These are phyloP conservation scores for Cuculus canorus DNA, from an alignment of 2,797 vertebrate species.

Conservation along the genomic window DNA sequence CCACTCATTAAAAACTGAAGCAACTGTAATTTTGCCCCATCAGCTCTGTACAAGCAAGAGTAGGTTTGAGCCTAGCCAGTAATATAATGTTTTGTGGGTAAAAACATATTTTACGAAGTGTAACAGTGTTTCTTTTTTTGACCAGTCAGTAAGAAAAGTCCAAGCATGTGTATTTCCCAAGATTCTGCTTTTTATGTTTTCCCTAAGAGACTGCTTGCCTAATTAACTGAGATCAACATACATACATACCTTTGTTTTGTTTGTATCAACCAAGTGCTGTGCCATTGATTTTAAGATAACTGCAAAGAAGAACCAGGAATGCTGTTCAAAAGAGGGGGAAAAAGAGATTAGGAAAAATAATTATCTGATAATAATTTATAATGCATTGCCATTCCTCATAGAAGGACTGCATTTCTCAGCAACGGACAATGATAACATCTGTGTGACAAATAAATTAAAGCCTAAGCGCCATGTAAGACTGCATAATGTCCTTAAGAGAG, in stretches of 20 bases:
- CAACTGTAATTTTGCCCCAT: not conserved
- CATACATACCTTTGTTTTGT: conserved; percentile 85
- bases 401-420: not conserved
- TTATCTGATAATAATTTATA: not conserved
- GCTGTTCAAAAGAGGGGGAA: conserved; percentile 78
- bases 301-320: conserved; percentile 98
- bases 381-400: not conserved
- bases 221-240: not conserved
- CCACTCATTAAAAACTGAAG: not conserved
- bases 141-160: not conserved
- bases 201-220: not conserved
- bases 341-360: not conserved
- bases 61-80: not conserved
- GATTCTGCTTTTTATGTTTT: not conserved
- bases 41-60: not conserved
- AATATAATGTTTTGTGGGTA: not conserved
- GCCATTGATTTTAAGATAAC: conserved; percentile 96
- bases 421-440: not conserved
- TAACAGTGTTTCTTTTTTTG: not conserved
- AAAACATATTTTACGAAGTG: not conserved
- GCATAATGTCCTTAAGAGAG: not conserved
- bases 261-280: conserved; percentile 88
- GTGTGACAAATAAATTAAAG: not conserved
- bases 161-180: not conserved
- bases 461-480: not conserved